These are phyloP conservation scores for Naja naja DNA, from an alignment of 2,113 vertebrate genomes.

Conservation along the genomic window DNA sequence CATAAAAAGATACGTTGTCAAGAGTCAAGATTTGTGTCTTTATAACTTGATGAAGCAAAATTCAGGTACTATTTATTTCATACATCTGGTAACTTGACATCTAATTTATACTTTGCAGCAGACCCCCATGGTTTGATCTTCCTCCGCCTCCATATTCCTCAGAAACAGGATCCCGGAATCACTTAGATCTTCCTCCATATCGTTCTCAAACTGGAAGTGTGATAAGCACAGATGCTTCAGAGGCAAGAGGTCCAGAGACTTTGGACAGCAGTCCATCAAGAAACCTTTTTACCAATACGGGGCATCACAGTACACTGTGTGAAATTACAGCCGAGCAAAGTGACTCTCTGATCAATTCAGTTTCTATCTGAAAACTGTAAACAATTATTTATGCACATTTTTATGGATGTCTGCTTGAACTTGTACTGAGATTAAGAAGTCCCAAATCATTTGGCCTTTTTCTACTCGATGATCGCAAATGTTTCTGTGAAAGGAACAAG, in stretches of 20 bases:
- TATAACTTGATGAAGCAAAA: not conserved
- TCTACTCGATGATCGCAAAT: not conserved
- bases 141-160: constrained; percentile 91
- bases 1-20: no score
- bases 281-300: constrained; percentile 28
- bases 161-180: constrained; percentile 72
- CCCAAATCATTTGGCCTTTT: not conserved
- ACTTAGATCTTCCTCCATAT: constrained; percentile 85
- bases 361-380: constrained; percentile 53
- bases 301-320: constrained; percentile 41
- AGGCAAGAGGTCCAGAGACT: constrained; percentile 53
- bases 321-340: constrained; percentile 48
- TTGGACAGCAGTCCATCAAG: not conserved
- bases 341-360: constrained; percentile 42
- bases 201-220: constrained; percentile 70
- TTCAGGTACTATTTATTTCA: not conserved
- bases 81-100: constrained; percentile 30
- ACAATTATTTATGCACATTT: constrained; percentile 36
- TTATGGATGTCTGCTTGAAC: constrained; percentile 53
- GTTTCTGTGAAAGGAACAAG: not conserved
- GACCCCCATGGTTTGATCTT: constrained; percentile 95
- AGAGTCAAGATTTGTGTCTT: not conserved
- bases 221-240: constrained; percentile 53
- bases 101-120: constrained; percentile 64
- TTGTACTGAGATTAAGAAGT: not conserved